A percentile compares a stretch with the other conserved stretches of the same genome.
Conservation (phyloP, 1,140 invertebrate species). For the Rhagoletis pomonella region DNA sequence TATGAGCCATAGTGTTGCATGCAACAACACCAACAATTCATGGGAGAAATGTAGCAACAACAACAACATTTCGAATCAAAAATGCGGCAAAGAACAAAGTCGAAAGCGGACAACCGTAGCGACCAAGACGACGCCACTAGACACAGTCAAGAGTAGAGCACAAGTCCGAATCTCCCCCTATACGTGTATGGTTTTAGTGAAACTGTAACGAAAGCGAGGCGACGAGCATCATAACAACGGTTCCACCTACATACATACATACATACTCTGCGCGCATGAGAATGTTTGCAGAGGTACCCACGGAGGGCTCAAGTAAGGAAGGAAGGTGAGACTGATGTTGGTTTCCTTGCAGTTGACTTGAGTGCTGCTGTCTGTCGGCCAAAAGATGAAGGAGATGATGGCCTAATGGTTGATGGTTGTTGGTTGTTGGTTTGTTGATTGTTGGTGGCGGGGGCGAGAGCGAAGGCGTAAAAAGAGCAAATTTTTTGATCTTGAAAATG, state of each 20-base stretch:
- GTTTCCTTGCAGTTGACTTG: not conserved
- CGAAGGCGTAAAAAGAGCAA: conserved; percentile 30
- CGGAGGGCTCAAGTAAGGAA: not conserved
- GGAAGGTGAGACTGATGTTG: not conserved
- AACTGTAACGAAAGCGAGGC: conserved; percentile 52
- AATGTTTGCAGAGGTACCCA: not conserved
- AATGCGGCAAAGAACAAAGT: conserved; percentile 53
- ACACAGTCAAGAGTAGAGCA: conserved; percentile 4
- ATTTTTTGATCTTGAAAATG: conserved; percentile 32
- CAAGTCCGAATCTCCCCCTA: not conserved
- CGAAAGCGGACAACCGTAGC: conserved; percentile 18
- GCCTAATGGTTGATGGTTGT: conserved; percentile 1
- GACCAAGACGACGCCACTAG: conserved; percentile 34
- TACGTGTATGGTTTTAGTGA: conserved; percentile 8
- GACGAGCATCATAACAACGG: conserved; percentile 29
- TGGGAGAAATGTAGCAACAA: conserved; percentile 14
- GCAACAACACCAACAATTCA: not conserved
- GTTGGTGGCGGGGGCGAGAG: not conserved
- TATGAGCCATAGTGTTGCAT: not conserved
- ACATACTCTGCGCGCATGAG: not conserved
- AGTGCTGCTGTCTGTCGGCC: not conserved
- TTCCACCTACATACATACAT: conserved; percentile 41
- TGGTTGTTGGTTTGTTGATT: conserved; percentile 1
- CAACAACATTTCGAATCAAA: conserved; percentile 45
- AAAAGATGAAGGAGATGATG: conserved; percentile 37